Evolutionary conservation across 1,140 invertebrate species (phyloP).

Genomic region (Drosophila oshimai): DNA sequence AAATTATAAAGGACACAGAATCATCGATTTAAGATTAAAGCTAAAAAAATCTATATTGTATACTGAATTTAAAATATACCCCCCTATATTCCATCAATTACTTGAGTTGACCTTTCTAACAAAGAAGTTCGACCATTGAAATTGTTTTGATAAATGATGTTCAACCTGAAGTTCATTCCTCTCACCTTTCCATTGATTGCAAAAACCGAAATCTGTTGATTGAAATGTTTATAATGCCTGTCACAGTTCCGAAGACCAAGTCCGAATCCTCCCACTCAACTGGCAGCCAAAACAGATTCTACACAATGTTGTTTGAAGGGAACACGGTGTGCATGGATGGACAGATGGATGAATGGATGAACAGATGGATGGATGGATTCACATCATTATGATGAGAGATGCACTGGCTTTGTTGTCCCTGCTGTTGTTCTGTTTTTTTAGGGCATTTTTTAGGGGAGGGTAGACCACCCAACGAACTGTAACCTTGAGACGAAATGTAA

Average conservation of each 20-base stretch:
- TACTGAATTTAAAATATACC: not conserved
- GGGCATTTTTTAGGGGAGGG: not conserved
- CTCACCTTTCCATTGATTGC: slow-evolving; percentile 20
- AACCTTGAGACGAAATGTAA: slow-evolving; percentile 51
- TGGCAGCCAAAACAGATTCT: slow-evolving; percentile 24
- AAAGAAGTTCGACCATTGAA: not conserved
- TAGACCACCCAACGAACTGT: slow-evolving; percentile 18
- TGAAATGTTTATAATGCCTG: slow-evolving; percentile 48
- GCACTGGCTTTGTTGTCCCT: slow-evolving; percentile 12
- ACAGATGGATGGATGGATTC: slow-evolving; percentile 35
- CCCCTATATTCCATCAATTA: not conserved
- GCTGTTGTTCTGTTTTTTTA: slow-evolving; percentile 4
- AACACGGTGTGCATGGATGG: slow-evolving; percentile 47
- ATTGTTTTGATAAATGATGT: not conserved
- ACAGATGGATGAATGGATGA: slow-evolving; percentile 19
- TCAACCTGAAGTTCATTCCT: not conserved
- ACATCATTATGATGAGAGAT: slow-evolving; percentile 44
- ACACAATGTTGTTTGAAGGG: slow-evolving; percentile 50
- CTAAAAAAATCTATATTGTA: too few species aligned
- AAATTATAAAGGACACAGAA: too few species aligned
- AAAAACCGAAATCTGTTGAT: slow-evolving; percentile 9
- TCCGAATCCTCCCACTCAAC: slow-evolving; percentile 45
- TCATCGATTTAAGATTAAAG: too few species aligned
- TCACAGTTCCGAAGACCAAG: slow-evolving; percentile 34
- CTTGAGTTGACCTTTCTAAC: not conserved